Evolutionary conservation across 92 coral and sea anemone genomes (phyloP), one percentile per base, ranked within the genome.

Genomic region (Pocillopora meandrina): DNA sequence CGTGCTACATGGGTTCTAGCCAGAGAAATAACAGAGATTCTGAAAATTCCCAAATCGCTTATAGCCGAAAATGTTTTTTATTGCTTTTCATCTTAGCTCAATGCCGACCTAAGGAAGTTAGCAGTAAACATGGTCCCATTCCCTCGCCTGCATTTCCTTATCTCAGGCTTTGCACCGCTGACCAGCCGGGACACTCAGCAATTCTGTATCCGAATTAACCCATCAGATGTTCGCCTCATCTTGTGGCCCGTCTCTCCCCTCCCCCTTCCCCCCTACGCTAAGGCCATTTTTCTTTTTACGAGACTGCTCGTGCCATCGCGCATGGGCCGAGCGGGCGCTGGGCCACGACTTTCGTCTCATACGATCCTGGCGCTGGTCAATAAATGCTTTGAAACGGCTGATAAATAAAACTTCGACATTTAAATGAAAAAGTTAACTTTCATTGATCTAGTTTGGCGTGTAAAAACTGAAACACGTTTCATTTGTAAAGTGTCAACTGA

Each of bases 71-170:
- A 69, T 69, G 17, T 20, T 69, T 33, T 2, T 75, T 1, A 10
- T 75, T 75, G 19, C 6, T 5, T 61, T 52, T n/a, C n/a, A 66
- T 15, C 42, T 6, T 82, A 94, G 98, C 65, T 94, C 77, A 94
- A 94, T 77, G 98, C 98, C 20, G 98, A 94, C 61, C 93, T 92
- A 73, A 84, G 98, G 26, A 94, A 94, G 84, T 93, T 94, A 16
- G 98, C 98, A 9, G 98, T 94, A 47, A 94, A 94, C 90, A 94
- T 92, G 98, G 98, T 94, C 36, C 98, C 98, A 64, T 94, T 94
- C 78, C 95, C 98, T 5, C 95, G 98, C 55, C 89, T 94, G 8
- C 98, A 94, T 80, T 94, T 94, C 88, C 92, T 94, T 82, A 94
- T 94, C 83, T 95, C 98, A 19, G 95, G 98, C 65, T 94, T 94